Conservation (phyloP, 2,888 invertebrate species). For the Sepioteuthis lessoniana region DNA sequence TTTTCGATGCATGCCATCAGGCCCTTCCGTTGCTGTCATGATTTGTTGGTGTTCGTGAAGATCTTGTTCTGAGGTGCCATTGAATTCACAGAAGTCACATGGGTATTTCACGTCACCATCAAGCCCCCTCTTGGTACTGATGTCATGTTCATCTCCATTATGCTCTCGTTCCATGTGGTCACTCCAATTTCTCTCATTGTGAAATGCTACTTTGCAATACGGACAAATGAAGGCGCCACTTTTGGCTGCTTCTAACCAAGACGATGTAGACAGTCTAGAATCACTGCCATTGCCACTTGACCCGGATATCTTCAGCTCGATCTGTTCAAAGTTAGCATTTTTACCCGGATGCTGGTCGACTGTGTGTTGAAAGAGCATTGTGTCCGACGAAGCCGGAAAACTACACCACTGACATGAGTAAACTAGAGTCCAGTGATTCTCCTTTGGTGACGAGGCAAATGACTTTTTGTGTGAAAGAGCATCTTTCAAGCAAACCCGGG, state of each 20-base stretch:
- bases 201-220: constrained; percentile 36
- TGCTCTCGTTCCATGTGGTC: constrained; percentile 39
- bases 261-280: neutral
- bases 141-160: neutral
- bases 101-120: neutral
- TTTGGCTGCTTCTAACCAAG: constrained; percentile 21
- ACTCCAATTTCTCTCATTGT: constrained; percentile 35
- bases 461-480: constrained; percentile 35
- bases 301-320: neutral
- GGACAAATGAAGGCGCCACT: constrained; percentile 35
- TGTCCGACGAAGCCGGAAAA: constrained; percentile 23
- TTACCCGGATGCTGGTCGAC: constrained; percentile 45
- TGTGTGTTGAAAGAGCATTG: constrained; percentile 39
- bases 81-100: constrained; percentile 43
- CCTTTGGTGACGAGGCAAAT: constrained; percentile 11
- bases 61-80: neutral
- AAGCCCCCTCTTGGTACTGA: neutral
- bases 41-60: constrained; percentile 39
- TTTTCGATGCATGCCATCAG: neutral
- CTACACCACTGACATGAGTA: constrained; percentile 44
- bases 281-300: neutral
- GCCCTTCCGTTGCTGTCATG: constrained; percentile 34
- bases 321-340: constrained; percentile 43
- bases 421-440: constrained; percentile 23
- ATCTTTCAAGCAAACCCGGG: neutral